Evolutionary conservation across 1,140 invertebrate genomes (phyloP).

Genomic region (Apis cerana): DNA sequence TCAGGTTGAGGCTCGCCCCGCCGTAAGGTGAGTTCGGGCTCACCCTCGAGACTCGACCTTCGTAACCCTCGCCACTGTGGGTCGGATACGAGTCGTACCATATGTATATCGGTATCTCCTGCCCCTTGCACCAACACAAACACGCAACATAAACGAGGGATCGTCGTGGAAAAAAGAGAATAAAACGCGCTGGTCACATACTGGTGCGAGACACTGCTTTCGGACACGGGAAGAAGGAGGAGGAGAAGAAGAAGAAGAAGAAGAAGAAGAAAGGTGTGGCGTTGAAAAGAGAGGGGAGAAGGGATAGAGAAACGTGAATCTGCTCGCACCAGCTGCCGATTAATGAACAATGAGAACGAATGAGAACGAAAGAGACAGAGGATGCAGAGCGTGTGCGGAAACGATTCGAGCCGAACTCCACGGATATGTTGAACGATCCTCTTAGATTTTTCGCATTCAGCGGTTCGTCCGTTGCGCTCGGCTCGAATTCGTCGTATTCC

Average conservation of each 20-base stretch:
- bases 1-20: constrained; percentile 95
- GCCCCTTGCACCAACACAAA: constrained; percentile 86
- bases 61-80: constrained; percentile 95
- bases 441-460: constrained; percentile 14
- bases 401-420: constrained; percentile 16
- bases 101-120: constrained; percentile 97
- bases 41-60: constrained; percentile 93
- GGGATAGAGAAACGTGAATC: background rate
- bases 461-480: background rate
- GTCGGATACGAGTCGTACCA: constrained; percentile 98
- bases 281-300: background rate
- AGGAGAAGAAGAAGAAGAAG: background rate
- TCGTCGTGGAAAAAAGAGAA: constrained; percentile 27
- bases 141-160: constrained; percentile 77
- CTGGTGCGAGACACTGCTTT: constrained; percentile 54
- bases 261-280: background rate
- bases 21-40: constrained; percentile 92
- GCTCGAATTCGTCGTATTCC: constrained; percentile 21
- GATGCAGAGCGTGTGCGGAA: constrained; percentile 61
- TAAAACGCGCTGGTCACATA: constrained; percentile 18
- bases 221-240: background rate
- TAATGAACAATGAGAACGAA: constrained; percentile 58
- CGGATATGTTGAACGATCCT: background rate
- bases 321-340: constrained; percentile 55
- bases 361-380: constrained; percentile 57